Evolutionary conservation across 2,113 vertebrate genomes (phyloP).

Genomic region (Rhabdomys dilectus): DNA sequence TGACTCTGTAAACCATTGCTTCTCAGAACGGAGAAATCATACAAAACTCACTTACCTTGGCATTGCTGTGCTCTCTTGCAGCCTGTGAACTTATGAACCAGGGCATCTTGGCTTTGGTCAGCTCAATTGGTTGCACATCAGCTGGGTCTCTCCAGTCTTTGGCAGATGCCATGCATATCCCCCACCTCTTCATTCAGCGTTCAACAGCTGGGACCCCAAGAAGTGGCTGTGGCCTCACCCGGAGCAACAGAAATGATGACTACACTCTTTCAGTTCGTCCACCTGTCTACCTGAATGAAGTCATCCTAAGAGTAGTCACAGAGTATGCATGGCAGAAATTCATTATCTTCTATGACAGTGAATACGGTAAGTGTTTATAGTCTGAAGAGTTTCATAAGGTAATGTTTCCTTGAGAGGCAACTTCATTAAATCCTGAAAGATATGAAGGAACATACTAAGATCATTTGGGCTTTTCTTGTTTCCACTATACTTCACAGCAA

Average conservation of each 20-base stretch:
- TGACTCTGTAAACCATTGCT: not conserved
- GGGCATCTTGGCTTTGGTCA: constrained; percentile 98
- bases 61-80: constrained; percentile 84
- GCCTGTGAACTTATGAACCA: constrained; percentile 99
- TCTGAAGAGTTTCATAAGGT: constrained; percentile 37
- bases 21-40: not conserved
- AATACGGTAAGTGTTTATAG: constrained; percentile 92
- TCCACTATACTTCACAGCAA: not conserved
- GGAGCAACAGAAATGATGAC: constrained; percentile 93
- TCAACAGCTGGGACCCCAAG: constrained; percentile 93
- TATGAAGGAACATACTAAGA: not conserved
- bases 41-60: not conserved
- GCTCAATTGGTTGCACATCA: constrained; percentile 98
- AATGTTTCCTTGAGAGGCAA: constrained; percentile 20
- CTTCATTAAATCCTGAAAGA: constrained; percentile 4
- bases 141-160: constrained; percentile 96
- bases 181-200: constrained; percentile 98
- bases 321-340: constrained; percentile 99
- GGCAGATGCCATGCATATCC: constrained; percentile 99
- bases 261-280: constrained; percentile 98
- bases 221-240: constrained; percentile 92
- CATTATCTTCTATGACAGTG: constrained; percentile 97
- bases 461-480: not conserved
- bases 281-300: constrained; percentile 96
- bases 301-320: constrained; percentile 96